Evolutionary conservation across 2,113 vertebrate genomes (phyloP).

Genomic region (Prinia subflava): DNA sequence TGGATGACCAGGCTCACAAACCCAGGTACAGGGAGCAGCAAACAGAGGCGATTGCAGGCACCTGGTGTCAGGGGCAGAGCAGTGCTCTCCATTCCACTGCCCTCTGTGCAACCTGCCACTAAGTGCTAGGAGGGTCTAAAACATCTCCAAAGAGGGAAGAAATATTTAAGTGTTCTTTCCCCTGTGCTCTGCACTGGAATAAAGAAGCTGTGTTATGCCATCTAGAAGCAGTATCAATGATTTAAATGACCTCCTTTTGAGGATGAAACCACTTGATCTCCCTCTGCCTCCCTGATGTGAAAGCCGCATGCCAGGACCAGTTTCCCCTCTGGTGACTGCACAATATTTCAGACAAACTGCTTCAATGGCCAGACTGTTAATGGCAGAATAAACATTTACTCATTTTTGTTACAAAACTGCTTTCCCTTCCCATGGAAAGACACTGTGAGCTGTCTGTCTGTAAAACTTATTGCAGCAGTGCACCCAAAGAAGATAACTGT

Average conservation of each 20-base stretch:
- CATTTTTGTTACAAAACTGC: conserved; percentile 20
- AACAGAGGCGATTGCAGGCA: not conserved
- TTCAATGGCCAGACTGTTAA: conserved; percentile 5
- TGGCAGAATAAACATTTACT: not conserved
- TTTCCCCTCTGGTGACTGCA: not conserved
- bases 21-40: not conserved
- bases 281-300: not conserved
- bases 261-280: not conserved
- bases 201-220: not conserved
- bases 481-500: not conserved
- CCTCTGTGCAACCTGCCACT: not conserved
- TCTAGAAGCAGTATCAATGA: not conserved
- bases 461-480: not conserved
- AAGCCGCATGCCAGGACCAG: not conserved
- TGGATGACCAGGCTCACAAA: not conserved
- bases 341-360: not conserved
- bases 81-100: not conserved
- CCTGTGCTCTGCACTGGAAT: not conserved
- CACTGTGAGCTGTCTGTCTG: not conserved
- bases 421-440: not conserved
- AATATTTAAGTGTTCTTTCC: not conserved
- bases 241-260: not conserved
- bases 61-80: not conserved
- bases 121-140: not conserved
- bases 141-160: not conserved